Evolutionary conservation across 2,888 invertebrate species (phyloP).

Genomic region (Drosophila pseudotakahashii): DNA sequence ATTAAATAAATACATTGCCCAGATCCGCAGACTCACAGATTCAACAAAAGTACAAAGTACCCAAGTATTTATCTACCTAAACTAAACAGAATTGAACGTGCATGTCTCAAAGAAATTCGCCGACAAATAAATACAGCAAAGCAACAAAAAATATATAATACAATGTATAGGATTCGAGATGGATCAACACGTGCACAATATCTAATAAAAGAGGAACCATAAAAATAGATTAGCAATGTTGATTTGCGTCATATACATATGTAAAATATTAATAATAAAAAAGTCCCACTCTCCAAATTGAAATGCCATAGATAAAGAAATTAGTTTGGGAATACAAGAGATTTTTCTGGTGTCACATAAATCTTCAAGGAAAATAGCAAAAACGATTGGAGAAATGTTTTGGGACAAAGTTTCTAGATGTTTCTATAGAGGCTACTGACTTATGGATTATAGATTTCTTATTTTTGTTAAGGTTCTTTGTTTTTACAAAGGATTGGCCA

Average conservation of each 20-base stretch:
- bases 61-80: constrained; percentile 17
- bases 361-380: background rate
- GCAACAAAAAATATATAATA: background rate
- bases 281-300: background rate
- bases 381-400: no score
- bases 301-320: constrained; percentile 13
- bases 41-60: constrained; percentile 7
- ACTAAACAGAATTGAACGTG: constrained; percentile 17
- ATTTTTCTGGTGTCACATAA: constrained; percentile 2
- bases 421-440: background rate
- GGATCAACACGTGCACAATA: constrained; percentile 13
- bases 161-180: background rate
- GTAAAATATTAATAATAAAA: constrained; percentile 1
- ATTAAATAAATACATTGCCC: constrained; percentile 61
- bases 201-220: background rate
- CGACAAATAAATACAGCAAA: constrained; percentile 20
- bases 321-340: constrained; percentile 4
- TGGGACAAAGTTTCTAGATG: background rate
- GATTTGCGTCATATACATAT: constrained; percentile 14
- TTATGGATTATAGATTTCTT: background rate
- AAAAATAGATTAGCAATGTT: constrained; percentile 7
- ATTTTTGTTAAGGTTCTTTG: background rate
- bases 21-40: constrained; percentile 11
- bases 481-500: background rate
- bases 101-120: constrained; percentile 26